Evolutionary conservation across 2,888 invertebrate species (phyloP).

Genomic region (Muschampia plurimacula): DNA sequence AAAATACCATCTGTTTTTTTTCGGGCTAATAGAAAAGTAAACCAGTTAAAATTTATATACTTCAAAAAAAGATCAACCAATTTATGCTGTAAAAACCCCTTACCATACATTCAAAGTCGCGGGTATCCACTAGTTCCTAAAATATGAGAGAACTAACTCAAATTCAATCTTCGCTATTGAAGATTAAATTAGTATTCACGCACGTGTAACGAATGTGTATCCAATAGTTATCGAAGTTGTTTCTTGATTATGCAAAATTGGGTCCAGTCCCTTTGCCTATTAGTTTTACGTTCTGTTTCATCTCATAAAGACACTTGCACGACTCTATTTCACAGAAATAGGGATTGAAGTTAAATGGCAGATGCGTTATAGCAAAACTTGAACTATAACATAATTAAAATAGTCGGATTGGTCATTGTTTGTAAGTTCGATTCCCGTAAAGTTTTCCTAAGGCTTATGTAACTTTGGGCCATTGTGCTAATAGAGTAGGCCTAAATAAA

Average conservation of each 20-base stretch:
- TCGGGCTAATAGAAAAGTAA: too few species aligned
- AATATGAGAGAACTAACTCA: too few species aligned
- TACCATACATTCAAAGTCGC: too few species aligned
- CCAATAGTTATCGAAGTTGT: conserved; percentile 1
- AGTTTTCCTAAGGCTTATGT: conserved; percentile 10
- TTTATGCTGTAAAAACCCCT: too few species aligned
- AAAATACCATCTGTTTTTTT: too few species aligned
- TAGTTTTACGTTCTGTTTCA: conserved; percentile 2
- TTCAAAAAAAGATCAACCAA: too few species aligned
- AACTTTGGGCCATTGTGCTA: conserved; percentile 13
- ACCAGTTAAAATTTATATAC: too few species aligned
- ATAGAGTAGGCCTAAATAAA: conserved; percentile 11
- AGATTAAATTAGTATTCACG: not conserved
- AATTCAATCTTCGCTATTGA: not conserved
- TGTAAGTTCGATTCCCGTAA: conserved; percentile 3
- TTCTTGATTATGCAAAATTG: conserved; percentile 21
- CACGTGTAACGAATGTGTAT: conserved; percentile 15
- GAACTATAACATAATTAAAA: conserved; percentile 20
- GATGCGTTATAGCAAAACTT: not conserved
- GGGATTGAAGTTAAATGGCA: not conserved
- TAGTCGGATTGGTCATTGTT: conserved; percentile 17
- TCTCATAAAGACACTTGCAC: not conserved
- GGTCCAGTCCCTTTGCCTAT: conserved; percentile 15
- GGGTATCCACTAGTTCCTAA: too few species aligned
- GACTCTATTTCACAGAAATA: not conserved